These are phyloP conservation scores for Lasioglossum lativentre DNA, from an alignment of 2,888 invertebrate genomes.

Conservation along the genomic window DNA sequence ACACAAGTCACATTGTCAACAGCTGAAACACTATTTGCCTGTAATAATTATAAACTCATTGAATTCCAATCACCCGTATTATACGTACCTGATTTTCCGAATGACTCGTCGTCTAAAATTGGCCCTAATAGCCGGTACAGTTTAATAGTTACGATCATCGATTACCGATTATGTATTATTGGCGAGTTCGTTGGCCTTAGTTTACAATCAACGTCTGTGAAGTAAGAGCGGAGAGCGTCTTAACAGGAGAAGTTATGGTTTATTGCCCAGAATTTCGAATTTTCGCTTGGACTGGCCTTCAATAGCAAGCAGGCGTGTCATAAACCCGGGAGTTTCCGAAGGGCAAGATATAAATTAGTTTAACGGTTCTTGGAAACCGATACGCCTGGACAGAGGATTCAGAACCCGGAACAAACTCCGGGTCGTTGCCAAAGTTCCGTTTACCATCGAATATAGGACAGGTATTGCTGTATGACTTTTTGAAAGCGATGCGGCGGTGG, in stretches of 20 bases:
- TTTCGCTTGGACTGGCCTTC: slow-evolving; percentile 11
- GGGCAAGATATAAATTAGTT: slow-evolving; percentile 34
- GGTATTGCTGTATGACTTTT: neutral
- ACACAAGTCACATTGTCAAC: no score
- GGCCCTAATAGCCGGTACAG: neutral
- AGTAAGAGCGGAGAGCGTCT: neutral
- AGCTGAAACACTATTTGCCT: no score
- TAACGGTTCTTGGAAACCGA: slow-evolving; percentile 35
- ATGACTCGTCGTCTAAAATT: neutral
- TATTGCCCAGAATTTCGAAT: slow-evolving; percentile 21
- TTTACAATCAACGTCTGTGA: neutral
- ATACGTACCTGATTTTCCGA: neutral
- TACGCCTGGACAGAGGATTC: slow-evolving; percentile 13
- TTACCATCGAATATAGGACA: slow-evolving; percentile 2
- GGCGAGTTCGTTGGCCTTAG: neutral
- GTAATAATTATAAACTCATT: no score
- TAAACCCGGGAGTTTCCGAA: slow-evolving; percentile 23
- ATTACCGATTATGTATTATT: slow-evolving; percentile 3
- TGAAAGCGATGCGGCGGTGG: neutral
- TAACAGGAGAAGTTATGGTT: slow-evolving; percentile 26
- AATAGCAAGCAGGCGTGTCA: slow-evolving; percentile 26
- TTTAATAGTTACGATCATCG: neutral
- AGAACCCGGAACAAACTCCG: slow-evolving; percentile 21
- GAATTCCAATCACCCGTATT: no score
- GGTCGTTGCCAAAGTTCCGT: slow-evolving; percentile 28